Evolutionary conservation across 2,888 invertebrate species (phyloP).

Genomic region (Lottia scabra): DNA sequence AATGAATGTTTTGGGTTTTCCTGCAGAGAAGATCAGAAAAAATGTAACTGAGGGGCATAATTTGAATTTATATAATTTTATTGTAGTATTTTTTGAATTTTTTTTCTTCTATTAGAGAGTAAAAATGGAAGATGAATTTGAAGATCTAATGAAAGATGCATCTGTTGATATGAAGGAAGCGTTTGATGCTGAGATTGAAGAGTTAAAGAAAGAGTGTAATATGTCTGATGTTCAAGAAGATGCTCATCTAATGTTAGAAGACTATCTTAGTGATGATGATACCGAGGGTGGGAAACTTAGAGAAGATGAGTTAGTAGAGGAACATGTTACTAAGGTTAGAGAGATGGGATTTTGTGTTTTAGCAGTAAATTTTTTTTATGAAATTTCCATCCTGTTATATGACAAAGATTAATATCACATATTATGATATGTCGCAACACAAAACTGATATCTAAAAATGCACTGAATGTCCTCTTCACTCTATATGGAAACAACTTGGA

Average conservation of each 20-base stretch:
- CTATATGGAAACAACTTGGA: too few relatives aligned
- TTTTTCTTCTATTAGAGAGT: conserved; percentile 40
- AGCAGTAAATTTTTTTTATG: too few relatives aligned
- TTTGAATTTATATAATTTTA: too few relatives aligned
- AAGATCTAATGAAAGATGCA: conserved; percentile 57
- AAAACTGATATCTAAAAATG: too few relatives aligned
- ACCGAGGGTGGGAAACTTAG: conserved; percentile 39
- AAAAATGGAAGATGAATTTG: conserved; percentile 59
- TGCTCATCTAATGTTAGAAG: conserved; percentile 56
- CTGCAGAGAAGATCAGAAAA: too few relatives aligned
- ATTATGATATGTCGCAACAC: too few relatives aligned
- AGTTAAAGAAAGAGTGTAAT: conserved; percentile 26
- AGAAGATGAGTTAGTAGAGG: conserved; percentile 50
- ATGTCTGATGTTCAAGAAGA: conserved; percentile 35
- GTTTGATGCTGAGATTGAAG: conserved; percentile 48
- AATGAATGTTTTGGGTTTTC: too few relatives aligned
- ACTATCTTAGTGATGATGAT: conserved; percentile 63
- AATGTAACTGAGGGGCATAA: too few relatives aligned
- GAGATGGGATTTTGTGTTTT: too few relatives aligned
- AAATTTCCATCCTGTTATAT: too few relatives aligned
- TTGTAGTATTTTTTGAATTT: background rate
- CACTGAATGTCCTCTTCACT: too few relatives aligned
- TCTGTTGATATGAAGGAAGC: conserved; percentile 59
- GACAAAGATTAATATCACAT: too few relatives aligned
- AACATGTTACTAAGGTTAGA: conserved; percentile 62